These are phyloP conservation scores for Tauraco hartlaubi DNA, from an alignment of 2,797 vertebrate species.

Conservation along the genomic window DNA sequence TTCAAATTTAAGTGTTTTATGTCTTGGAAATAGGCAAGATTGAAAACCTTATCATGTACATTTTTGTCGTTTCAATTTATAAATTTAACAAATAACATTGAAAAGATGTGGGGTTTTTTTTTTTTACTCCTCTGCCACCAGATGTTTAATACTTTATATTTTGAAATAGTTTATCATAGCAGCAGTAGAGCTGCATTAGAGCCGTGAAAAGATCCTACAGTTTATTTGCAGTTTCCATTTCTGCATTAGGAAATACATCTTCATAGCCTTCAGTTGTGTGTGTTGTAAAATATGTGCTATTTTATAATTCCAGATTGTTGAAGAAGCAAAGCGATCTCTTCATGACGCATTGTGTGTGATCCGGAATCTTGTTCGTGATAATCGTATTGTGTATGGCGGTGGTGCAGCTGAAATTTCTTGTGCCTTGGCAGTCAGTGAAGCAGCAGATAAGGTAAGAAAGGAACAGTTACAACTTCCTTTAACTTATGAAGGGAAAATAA, in stretches of 20 bases:
- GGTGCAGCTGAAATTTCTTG: constrained; percentile 96
- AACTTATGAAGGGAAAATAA: background rate
- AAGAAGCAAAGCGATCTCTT: constrained; percentile 96
- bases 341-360: constrained; percentile 97
- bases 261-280: background rate
- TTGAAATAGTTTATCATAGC: background rate
- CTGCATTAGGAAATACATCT: background rate
- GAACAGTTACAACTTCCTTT: background rate
- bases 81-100: background rate
- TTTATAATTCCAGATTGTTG: constrained; percentile 87
- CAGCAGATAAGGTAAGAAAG: constrained; percentile 91
- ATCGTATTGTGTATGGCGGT: constrained; percentile 94
- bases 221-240: background rate
- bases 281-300: fast-evolving
- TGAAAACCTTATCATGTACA: background rate
- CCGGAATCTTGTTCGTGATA: constrained; percentile 94
- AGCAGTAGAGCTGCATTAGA: background rate
- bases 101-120: background rate
- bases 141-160: background rate
- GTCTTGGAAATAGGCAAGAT: background rate
- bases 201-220: background rate
- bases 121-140: background rate
- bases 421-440: constrained; percentile 92
- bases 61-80: background rate
- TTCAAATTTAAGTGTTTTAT: background rate